Conservation (phyloP, 2,797 vertebrate genomes). For the Catostomus latipinnis region DNA sequence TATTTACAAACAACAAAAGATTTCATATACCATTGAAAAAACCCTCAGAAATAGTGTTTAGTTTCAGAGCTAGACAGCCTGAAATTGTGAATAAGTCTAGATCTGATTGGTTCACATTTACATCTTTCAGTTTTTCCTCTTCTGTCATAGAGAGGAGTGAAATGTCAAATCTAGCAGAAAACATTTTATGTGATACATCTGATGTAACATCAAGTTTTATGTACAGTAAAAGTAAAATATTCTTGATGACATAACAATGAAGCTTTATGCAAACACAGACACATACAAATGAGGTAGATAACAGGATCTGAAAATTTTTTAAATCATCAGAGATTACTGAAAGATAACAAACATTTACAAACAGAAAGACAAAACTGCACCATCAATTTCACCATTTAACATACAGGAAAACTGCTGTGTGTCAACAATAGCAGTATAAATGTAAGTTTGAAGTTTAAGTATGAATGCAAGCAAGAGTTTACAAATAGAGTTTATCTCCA, state of each 20-base stretch:
- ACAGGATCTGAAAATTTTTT: constrained; percentile 15
- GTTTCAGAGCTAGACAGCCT: constrained; percentile 10
- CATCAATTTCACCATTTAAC: constrained; percentile 2
- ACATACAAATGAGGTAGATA: constrained; percentile 35
- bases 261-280: constrained; percentile 9
- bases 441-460: too few relatives aligned
- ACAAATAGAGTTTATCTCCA: constrained; percentile 17
- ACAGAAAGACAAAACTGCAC: background rate
- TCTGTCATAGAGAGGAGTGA: background rate
- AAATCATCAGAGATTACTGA: background rate
- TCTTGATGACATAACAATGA: constrained; percentile 6
- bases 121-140: constrained; percentile 11
- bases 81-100: background rate
- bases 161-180: constrained; percentile 7
- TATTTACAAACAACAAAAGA: constrained; percentile 59
- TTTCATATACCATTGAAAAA: constrained; percentile 45
- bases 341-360: constrained; percentile 43
- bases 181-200: constrained; percentile 29
- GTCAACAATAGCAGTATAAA: background rate
- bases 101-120: constrained; percentile 52
- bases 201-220: constrained; percentile 40
- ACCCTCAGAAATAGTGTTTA: constrained; percentile 20
- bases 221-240: constrained; percentile 25
- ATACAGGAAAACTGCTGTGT: background rate
- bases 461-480: background rate